Evolutionary conservation across 1,140 invertebrate species (phyloP).

Genomic region (Hydropsyche tenuis): DNA sequence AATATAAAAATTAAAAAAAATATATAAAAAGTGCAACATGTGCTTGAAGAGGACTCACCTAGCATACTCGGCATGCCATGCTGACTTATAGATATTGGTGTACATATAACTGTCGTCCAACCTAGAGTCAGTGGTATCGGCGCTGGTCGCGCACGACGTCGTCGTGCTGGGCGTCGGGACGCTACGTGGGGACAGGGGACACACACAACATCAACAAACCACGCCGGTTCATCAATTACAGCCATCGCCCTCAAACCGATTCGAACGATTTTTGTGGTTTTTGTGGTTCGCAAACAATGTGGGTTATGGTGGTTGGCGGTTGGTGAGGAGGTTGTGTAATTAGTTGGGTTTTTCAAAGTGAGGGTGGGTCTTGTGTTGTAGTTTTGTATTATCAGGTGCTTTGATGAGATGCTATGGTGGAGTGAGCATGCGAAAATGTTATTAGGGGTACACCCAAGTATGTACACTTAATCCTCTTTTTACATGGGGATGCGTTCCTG

Average conservation of each 20-base stretch:
- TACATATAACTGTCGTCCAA: conserved; percentile 44
- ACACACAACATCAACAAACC: conserved; percentile 41
- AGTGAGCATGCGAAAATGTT: too few relatives aligned
- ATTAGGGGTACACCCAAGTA: too few relatives aligned
- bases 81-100: conserved; percentile 55
- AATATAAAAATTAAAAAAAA: neutral
- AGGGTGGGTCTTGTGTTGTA: too few relatives aligned
- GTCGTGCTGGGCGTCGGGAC: conserved; percentile 44
- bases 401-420: too few relatives aligned
- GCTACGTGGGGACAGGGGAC: conserved; percentile 34
- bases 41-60: conserved; percentile 63
- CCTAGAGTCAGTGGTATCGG: conserved; percentile 58
- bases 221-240: conserved; percentile 29
- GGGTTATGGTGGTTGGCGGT: neutral
- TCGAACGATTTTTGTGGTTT: too few relatives aligned
- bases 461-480: too few relatives aligned
- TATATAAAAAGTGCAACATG: conserved; percentile 29
- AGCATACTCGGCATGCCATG: conserved; percentile 68
- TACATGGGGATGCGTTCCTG: too few relatives aligned
- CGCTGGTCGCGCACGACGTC: conserved; percentile 50
- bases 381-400: too few relatives aligned
- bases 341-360: neutral
- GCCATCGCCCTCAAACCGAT: neutral
- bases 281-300: too few relatives aligned
- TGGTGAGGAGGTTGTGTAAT: neutral